Conservation (phyloP, 1,140 invertebrate genomes). For the Teleogryllus occipitalis region DNA sequence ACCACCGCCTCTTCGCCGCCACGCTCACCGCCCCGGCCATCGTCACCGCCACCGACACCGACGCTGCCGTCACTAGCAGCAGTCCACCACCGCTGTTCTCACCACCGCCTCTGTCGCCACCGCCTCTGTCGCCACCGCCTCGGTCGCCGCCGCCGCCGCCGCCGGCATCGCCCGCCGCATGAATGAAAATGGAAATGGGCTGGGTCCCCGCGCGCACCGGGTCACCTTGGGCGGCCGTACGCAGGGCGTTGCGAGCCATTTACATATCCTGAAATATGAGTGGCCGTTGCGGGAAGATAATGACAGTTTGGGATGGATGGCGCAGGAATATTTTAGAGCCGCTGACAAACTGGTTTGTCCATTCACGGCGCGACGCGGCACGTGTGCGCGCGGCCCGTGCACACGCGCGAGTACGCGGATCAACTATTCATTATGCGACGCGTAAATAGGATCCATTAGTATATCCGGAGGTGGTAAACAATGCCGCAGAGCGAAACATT, state of each 20-base stretch:
- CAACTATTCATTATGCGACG: background rate
- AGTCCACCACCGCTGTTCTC: too few species aligned
- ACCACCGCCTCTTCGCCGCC: too few species aligned
- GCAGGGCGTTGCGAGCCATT: background rate
- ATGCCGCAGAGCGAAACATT: background rate
- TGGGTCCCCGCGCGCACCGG: background rate
- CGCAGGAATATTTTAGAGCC: background rate
- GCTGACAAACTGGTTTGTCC: background rate
- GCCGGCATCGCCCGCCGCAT: background rate
- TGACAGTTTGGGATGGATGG: background rate
- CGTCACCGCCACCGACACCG: too few species aligned
- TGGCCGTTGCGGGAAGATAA: background rate
- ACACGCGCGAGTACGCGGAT: background rate
- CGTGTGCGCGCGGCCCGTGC: background rate
- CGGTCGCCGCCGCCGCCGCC: too few species aligned
- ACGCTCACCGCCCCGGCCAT: too few species aligned
- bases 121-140: too few species aligned
- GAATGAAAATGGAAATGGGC: slow-evolving; percentile 1
- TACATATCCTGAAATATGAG: slow-evolving; percentile 5
- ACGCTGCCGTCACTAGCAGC: too few species aligned
- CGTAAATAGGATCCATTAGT: background rate
- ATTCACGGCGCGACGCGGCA: background rate
- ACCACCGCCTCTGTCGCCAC: too few species aligned
- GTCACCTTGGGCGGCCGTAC: background rate
- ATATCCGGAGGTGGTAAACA: background rate